Percentiles rank a stretch among this genome's conserved stretches.
Evolutionary conservation across 1,140 invertebrate species (phyloP).

Genomic region (Cyclargus thomasi): DNA sequence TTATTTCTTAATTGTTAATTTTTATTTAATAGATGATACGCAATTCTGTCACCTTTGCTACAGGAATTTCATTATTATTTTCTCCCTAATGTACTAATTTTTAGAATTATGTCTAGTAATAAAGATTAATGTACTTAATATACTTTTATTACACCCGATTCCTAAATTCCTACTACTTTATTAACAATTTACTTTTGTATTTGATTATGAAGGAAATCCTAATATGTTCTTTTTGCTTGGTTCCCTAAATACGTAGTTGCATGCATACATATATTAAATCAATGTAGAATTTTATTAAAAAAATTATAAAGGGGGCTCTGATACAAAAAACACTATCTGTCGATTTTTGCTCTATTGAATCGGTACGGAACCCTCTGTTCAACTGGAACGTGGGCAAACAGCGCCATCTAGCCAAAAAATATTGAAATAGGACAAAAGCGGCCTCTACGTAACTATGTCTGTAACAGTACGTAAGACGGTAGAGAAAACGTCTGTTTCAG

Average conservation of each 20-base stretch:
- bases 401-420: background rate
- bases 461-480: background rate
- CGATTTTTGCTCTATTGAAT: too few relatives aligned
- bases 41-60: background rate
- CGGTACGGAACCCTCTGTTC: too few relatives aligned
- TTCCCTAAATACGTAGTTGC: too few relatives aligned
- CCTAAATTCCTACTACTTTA: background rate
- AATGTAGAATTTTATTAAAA: too few relatives aligned
- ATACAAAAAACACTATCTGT: too few relatives aligned
- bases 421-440: background rate
- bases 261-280: too few relatives aligned
- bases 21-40: background rate
- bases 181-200: too few relatives aligned
- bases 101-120: slow-evolving; percentile 15
- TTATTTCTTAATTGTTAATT: background rate
- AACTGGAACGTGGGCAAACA: too few relatives aligned
- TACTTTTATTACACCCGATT: background rate
- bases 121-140: slow-evolving; percentile 6
- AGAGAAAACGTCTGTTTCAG: background rate
- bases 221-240: too few relatives aligned
- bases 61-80: background rate
- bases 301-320: too few relatives aligned
- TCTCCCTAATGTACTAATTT: slow-evolving; percentile 7
- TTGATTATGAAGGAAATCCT: too few relatives aligned
- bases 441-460: background rate